These are phyloP conservation scores for Lysandra bellargus DNA, from an alignment of 2,888 invertebrate genomes.

Conservation along the genomic window DNA sequence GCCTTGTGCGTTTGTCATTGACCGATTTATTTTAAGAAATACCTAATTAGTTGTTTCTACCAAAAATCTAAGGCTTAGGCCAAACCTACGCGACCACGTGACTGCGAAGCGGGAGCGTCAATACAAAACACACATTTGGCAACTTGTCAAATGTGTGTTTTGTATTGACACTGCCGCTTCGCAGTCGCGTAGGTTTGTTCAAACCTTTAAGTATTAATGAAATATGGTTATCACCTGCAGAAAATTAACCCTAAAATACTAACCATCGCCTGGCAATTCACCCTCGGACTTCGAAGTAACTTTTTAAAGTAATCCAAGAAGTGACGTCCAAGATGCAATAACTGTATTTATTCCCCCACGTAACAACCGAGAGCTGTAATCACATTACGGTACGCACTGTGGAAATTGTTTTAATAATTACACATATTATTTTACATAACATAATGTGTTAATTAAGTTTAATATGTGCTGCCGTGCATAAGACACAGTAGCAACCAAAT, in stretches of 20 bases:
- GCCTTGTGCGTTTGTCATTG: conserved; percentile 9
- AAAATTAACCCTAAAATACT: neutral
- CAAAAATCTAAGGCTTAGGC: neutral
- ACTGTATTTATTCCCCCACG: neutral
- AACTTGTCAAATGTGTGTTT: no score
- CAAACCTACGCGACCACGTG: no score
- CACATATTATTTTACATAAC: conserved; percentile 15
- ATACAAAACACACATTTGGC: no score
- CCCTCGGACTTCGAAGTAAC: neutral
- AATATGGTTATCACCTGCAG: neutral
- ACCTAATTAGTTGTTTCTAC: neutral
- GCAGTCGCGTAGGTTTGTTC: no score
- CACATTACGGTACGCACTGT: conserved; percentile 6
- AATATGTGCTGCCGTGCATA: conserved; percentile 6
- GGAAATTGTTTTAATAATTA: conserved; percentile 24
- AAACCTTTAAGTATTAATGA: no score
- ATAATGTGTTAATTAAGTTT: conserved; percentile 11
- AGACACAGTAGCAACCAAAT: neutral
- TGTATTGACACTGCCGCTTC: no score
- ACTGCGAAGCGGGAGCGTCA: no score
- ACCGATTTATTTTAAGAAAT: neutral
- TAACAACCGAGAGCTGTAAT: neutral
- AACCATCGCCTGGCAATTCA: no score
- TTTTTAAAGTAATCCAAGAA: neutral
- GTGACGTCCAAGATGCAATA: neutral